These are phyloP conservation scores for Tigriopus japonicus DNA, from an alignment of 1,140 invertebrate genomes.

Conservation along the genomic window DNA sequence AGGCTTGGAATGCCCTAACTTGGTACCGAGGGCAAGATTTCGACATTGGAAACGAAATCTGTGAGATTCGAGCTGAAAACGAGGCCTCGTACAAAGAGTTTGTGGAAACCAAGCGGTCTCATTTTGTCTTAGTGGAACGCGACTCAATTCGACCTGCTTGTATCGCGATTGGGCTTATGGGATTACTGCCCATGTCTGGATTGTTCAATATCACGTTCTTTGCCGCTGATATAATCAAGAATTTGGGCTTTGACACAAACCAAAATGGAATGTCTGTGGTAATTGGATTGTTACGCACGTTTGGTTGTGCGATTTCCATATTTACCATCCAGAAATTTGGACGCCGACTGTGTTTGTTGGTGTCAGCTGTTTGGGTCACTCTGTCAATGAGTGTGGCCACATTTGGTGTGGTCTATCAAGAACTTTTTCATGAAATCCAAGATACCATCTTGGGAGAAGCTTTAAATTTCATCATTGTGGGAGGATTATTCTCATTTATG, in stretches of 20 bases:
- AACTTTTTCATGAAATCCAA: not conserved
- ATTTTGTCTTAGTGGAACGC: too few relatives aligned
- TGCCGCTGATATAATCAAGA: not conserved
- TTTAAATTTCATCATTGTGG: not conserved
- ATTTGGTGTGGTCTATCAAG: not conserved
- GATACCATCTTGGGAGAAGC: not conserved
- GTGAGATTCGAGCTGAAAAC: not conserved
- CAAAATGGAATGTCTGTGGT: not conserved
- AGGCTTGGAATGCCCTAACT: not conserved
- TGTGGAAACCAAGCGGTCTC: too few relatives aligned
- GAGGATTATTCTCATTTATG: not conserved
- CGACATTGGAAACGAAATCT: not conserved
- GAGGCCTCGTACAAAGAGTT: too few relatives aligned
- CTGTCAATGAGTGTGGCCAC: not conserved
- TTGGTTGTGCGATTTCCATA: not conserved
- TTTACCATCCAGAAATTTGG: not conserved
- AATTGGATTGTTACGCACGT: not conserved
- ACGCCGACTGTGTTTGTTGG: not conserved
- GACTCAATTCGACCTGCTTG: not conserved
- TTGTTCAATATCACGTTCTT: not conserved
- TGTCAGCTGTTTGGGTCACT: not conserved
- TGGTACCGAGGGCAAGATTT: not conserved
- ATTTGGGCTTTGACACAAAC: not conserved
- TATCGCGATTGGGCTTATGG: not conserved
- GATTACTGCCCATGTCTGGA: not conserved